Percentiles rank a stretch among this genome's conserved stretches.
Conservation (phyloP, 2,888 invertebrate species). For the Eupithecia dodoneata region DNA sequence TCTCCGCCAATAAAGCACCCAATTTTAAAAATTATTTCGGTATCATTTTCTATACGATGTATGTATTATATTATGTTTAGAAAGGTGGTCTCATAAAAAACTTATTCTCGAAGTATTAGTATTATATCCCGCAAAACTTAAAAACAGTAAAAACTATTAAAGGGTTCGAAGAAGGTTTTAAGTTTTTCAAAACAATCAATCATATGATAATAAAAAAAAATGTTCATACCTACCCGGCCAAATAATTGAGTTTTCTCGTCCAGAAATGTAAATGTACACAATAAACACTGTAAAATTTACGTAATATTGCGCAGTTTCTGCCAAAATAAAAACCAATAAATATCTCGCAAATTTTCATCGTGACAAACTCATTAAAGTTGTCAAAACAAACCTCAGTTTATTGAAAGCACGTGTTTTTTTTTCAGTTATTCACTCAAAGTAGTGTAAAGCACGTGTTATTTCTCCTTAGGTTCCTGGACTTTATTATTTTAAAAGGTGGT, state of each 20-base stretch:
- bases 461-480: background rate
- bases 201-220: background rate
- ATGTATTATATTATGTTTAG: too few species aligned
- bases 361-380: constrained; percentile 42
- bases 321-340: background rate
- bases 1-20: too few species aligned
- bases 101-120: too few species aligned
- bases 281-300: background rate
- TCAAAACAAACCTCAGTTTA: constrained; percentile 47
- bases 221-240: background rate
- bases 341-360: constrained; percentile 12
- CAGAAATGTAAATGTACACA: background rate
- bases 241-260: background rate
- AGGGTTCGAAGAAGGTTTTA: too few species aligned
- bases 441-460: background rate
- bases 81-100: too few species aligned
- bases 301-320: background rate
- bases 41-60: too few species aligned
- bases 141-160: too few species aligned
- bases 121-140: too few species aligned
- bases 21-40: too few species aligned
- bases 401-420: constrained; percentile 17
- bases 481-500: background rate
- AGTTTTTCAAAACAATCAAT: too few species aligned
- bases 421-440: background rate